Evolutionary conservation across 2,797 vertebrate genomes (phyloP).

Genomic region (Mus minutoides): DNA sequence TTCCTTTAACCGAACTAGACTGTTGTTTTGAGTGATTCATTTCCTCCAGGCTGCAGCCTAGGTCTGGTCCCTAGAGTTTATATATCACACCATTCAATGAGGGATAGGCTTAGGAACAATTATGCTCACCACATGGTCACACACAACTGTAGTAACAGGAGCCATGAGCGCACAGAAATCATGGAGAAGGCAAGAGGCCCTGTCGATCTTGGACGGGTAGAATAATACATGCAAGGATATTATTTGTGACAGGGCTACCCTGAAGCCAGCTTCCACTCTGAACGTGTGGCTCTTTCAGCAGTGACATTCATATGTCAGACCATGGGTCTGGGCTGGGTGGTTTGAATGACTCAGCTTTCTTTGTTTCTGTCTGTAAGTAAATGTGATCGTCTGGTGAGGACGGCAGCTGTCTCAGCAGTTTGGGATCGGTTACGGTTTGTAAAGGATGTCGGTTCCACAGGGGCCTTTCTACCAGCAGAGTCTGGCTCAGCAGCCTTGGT

Average conservation of each 20-base stretch:
- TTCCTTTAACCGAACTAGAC: background rate
- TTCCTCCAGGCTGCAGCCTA: background rate
- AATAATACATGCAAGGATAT: background rate
- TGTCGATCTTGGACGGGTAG: accelerated
- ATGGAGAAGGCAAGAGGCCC: background rate
- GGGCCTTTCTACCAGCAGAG: background rate
- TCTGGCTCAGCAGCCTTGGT: background rate
- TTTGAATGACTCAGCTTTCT: background rate
- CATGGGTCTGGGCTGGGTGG: background rate
- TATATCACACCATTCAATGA: accelerated
- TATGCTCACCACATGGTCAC: background rate
- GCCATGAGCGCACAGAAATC: background rate
- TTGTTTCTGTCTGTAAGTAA: background rate
- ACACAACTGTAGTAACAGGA: background rate
- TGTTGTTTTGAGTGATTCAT: background rate
- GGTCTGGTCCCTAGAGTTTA: background rate
- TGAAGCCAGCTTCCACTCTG: background rate
- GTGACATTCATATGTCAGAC: background rate
- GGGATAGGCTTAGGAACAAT: background rate
- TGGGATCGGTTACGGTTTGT: background rate
- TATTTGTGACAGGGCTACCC: background rate
- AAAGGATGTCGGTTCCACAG: background rate
- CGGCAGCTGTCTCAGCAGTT: background rate
- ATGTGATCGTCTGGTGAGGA: background rate
- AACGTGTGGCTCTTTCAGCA: background rate